These are phyloP conservation scores for Argyresthia goedartella DNA, from an alignment of 2,888 invertebrate species.

Conservation along the genomic window DNA sequence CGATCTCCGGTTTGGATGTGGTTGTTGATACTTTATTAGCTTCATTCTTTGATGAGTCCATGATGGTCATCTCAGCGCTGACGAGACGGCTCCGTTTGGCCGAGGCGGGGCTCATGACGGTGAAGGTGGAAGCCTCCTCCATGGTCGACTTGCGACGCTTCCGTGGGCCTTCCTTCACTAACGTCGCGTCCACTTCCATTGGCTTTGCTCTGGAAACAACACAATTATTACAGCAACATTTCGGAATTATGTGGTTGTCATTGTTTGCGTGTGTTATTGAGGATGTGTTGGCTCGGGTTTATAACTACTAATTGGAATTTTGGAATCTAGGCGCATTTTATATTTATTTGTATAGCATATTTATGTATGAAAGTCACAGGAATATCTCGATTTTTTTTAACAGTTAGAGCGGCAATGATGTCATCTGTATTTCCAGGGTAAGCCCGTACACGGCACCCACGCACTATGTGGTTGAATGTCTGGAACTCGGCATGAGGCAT, in stretches of 20 bases:
- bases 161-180: constrained; percentile 19
- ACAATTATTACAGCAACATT: background rate
- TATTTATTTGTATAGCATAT: no score
- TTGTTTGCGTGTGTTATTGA: background rate
- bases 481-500: no score
- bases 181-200: constrained; percentile 22
- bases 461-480: no score
- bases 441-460: no score
- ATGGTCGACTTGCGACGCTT: constrained; percentile 49
- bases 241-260: background rate
- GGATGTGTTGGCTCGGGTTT: no score
- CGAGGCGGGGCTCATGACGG: constrained; percentile 19
- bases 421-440: no score
- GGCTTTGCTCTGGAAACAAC: constrained; percentile 8
- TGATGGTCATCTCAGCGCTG: constrained; percentile 8
- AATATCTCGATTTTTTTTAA: no score
- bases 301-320: no score
- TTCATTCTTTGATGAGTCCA: constrained; percentile 2
- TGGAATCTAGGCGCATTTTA: no score
- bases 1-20: background rate
- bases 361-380: no score
- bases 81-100: constrained; percentile 31
- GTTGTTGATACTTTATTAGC: constrained; percentile 15
- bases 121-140: constrained; percentile 41
- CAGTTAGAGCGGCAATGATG: no score